Percentiles rank a stretch among this genome's conserved stretches.
phyloP scores from a whole-genome alignment of 2,113 vertebrate species.

The Cisticola juncidis region DNA sequence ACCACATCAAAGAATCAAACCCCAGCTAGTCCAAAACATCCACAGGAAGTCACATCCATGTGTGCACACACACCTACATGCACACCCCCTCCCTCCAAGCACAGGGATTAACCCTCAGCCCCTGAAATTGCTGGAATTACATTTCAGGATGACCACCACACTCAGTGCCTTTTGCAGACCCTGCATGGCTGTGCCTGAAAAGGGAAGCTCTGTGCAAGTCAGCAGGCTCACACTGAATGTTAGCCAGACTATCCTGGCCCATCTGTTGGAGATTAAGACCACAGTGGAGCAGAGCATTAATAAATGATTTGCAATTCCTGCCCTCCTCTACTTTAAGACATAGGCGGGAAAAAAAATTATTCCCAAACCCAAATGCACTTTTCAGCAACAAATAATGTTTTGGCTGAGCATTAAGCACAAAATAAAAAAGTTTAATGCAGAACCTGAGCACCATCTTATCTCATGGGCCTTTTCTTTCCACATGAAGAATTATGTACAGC shows the following conservation, averaged over 20 bases:
- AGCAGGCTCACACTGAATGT: background rate
- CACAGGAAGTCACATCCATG: accelerated
- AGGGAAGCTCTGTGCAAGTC: background rate
- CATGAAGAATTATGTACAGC: background rate
- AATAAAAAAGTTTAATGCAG: background rate
- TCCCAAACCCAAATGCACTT: background rate
- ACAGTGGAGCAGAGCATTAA: slow-evolving; percentile 39
- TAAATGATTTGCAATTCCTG: slow-evolving; percentile 19
- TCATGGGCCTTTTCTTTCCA: background rate
- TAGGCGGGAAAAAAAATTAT: background rate
- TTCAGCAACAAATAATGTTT: slow-evolving; percentile 12
- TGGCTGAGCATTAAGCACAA: background rate
- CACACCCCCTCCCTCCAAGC: background rate
- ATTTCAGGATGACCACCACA: background rate
- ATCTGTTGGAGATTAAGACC: slow-evolving; percentile 36
- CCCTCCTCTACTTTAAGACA: background rate
- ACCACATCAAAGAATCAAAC: background rate
- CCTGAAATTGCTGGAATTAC: background rate
- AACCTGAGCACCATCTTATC: background rate
- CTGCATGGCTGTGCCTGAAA: background rate
- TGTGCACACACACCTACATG: background rate
- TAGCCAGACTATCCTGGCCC: background rate
- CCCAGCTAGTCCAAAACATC: background rate
- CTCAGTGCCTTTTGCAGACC: background rate
- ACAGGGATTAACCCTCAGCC: background rate